These are phyloP conservation scores for Daktulosphaira vitifoliae DNA, from an alignment of 1,140 invertebrate genomes.

Conservation along the genomic window DNA sequence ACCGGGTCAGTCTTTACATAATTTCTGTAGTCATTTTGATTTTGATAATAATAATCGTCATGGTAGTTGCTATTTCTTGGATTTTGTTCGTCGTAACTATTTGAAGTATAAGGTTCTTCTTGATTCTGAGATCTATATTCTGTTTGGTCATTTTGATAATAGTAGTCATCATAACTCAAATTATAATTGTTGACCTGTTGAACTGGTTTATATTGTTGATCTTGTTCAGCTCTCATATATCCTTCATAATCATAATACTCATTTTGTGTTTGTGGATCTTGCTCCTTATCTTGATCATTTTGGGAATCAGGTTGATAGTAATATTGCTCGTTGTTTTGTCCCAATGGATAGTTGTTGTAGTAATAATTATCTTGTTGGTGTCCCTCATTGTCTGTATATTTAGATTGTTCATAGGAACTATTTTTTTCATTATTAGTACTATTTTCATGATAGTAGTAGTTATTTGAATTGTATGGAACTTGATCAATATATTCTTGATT, in stretches of 20 bases:
- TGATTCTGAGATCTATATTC: background rate
- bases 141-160: background rate
- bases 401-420: background rate
- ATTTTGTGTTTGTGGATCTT: background rate
- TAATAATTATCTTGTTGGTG: constrained; percentile 5
- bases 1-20: too few species aligned
- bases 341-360: background rate
- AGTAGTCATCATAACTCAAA: background rate
- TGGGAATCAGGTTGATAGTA: background rate
- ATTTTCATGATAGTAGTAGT: background rate
- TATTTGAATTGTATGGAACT: background rate
- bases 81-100: too few species aligned
- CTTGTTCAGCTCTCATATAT: background rate
- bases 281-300: background rate
- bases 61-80: too few species aligned
- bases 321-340: background rate
- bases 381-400: too few species aligned
- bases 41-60: constrained; percentile 2
- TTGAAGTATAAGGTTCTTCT: too few species aligned
- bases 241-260: background rate
- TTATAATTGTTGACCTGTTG: too few species aligned
- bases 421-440: background rate
- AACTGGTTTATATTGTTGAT: too few species aligned
- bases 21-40: too few species aligned
- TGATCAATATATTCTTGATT: background rate